Base-by-base conservation (phyloP, 64 coral and sea anemone species). In the Dendronephthya gigantea region DNA sequence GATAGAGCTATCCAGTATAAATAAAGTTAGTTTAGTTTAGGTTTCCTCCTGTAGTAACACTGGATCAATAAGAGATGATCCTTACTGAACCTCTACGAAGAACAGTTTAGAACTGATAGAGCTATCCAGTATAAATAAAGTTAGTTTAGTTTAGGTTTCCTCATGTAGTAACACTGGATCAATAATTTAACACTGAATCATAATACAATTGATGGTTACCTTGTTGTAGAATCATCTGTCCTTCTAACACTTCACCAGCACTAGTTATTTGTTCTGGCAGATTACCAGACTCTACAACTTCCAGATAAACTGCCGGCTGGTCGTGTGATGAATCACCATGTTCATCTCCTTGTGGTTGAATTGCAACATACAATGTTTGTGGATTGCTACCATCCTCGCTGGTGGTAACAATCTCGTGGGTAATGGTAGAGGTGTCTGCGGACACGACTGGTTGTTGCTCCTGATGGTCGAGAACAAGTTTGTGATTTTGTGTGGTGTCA, bases 171-270 rank as follows among this genome's bases (percentile, higher is more conserved):
- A 45, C 41, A 45, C 41, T 45, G 41, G 41, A 45, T 11, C 41
- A 45, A 45, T 45, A 45, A 45, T 6, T 45, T 4, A 45, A 45
- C 4, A 11, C 41, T n/a, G n/a, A n/a, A n/a, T n/a, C n/a, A n/a
- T n/a, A 45, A 45, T 45, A 45, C 41, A 45, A 6, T 45, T 45
- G 4, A 45, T 45, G 11, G 11, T 45, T 79, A 79, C 72, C 36
- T 79, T 79, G 72, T 79, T 79, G 32, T 79, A 79, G 9, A 79
- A 79, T 79, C 72, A 79, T 79, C 36, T 79, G 72, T 33, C 72
- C 72, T 28, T 79, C 72, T 0, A 62, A 27, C 19, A 62, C 55
- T 27, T 62, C 17, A 62, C 55, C 25, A 0, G 55, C 55, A 35
- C 32, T 79, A 5, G 72, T 79, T 39, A 79, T 79, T 19, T 79